phyloP scores from a whole-genome alignment of 2,113 vertebrate species.

The Tragelaphus imberbis region DNA sequence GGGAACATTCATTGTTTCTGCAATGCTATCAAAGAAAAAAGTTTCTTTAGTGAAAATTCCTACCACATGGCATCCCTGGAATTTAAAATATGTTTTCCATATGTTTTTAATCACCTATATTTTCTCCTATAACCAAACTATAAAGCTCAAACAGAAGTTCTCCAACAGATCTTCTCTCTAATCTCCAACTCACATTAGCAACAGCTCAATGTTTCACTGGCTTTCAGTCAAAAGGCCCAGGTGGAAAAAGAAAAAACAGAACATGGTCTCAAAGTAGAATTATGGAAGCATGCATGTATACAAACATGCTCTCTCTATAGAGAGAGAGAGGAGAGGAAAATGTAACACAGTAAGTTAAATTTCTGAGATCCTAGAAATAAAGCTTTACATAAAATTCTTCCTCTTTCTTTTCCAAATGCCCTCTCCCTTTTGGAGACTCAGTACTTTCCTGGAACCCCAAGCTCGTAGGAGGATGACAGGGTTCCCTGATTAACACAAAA shows the following conservation, averaged over 20 bases:
- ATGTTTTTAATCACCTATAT: not conserved
- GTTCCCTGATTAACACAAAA: not conserved
- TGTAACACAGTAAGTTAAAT: not conserved
- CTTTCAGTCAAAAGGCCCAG: not conserved
- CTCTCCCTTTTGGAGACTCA: not conserved
- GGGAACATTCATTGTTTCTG: slow-evolving; percentile 77
- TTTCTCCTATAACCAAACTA: not conserved
- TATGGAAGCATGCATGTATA: not conserved
- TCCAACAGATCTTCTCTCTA: not conserved
- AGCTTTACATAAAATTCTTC: not conserved
- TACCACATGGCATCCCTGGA: not conserved
- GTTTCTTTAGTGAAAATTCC: not conserved
- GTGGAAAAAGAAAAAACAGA: not conserved
- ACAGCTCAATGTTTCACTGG: not conserved
- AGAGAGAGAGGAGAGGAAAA: not conserved
- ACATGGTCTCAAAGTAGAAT: not conserved
- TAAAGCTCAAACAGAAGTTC: not conserved
- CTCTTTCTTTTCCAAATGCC: not conserved
- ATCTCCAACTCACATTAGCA: not conserved
- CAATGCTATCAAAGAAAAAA: slow-evolving; percentile 75
- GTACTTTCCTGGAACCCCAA: not conserved
- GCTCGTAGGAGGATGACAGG: not conserved
- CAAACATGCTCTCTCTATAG: not conserved
- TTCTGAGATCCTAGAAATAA: not conserved
- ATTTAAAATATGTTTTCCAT: slow-evolving; percentile 25